Percentiles rank a stretch among this genome's conserved stretches.
Conservation (phyloP, 2,113 vertebrate genomes). For the Hippocampus comes region DNA sequence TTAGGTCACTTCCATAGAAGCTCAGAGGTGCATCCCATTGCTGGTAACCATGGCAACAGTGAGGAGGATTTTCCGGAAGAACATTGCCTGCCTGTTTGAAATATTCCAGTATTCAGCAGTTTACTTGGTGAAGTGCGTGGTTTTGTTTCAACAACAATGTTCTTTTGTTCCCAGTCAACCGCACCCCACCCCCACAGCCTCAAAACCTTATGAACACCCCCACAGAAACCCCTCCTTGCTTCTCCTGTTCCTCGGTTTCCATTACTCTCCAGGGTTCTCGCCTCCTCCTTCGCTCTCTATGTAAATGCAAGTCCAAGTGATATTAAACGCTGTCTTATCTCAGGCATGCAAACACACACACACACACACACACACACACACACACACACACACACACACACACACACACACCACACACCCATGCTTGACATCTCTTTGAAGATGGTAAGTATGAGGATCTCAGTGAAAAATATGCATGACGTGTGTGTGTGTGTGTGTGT, state of each 20-base stretch:
- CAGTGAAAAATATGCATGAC: not conserved
- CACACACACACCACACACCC: not conserved
- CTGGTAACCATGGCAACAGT: constrained; percentile 33
- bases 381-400: constrained; percentile 7
- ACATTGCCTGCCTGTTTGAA: not conserved
- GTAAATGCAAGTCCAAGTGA: constrained; percentile 58
- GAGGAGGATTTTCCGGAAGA: constrained; percentile 27
- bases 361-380: not conserved
- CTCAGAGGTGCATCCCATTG: constrained; percentile 8
- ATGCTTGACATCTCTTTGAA: not conserved
- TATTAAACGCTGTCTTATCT: constrained; percentile 59
- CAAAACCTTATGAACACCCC: not conserved
- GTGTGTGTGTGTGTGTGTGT: not conserved
- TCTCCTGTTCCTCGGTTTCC: constrained; percentile 2
- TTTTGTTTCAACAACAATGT: constrained; percentile 25
- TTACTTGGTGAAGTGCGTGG: constrained; percentile 40
- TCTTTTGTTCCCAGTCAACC: constrained; percentile 32
- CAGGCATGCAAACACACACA: constrained; percentile 31
- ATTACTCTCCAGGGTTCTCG: constrained; percentile 28
- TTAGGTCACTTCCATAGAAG: not conserved
- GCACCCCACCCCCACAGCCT: not conserved
- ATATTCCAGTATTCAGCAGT: constrained; percentile 29
- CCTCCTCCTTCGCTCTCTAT: constrained; percentile 25
- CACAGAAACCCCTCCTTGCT: not conserved
- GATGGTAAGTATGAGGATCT: not conserved